Conservation (phyloP, 1,140 invertebrate species). For the Whitmania pigra region DNA sequence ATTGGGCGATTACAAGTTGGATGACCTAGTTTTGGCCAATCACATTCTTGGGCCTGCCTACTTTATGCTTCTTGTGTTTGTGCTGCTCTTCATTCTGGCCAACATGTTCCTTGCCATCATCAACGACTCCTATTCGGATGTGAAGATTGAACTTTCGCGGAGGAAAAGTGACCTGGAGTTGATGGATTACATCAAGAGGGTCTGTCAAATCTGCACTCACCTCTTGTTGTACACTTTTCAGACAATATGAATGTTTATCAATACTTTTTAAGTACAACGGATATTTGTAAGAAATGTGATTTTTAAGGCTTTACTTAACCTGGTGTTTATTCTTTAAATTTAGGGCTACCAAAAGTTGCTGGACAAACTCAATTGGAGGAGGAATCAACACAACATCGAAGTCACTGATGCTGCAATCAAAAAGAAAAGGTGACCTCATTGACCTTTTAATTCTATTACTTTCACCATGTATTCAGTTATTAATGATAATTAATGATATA, state of each 20-base stretch:
- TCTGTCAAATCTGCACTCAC: conserved; percentile 23
- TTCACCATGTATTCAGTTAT: too few relatives aligned
- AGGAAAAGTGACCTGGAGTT: conserved; percentile 56
- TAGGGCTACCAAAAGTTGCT: conserved; percentile 47
- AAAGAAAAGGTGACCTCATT: too few relatives aligned
- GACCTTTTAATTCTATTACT: too few relatives aligned
- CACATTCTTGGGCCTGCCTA: conserved; percentile 61
- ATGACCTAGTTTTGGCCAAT: conserved; percentile 57
- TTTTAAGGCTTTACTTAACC: neutral
- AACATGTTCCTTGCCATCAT: conserved; percentile 77
- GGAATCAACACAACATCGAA: conserved; percentile 38
- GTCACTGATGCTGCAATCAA: too few relatives aligned
- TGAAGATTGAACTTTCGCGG: conserved; percentile 53
- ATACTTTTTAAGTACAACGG: too few relatives aligned
- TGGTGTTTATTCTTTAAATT: neutral
- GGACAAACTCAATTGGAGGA: conserved; percentile 44
- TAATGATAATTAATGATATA: too few relatives aligned
- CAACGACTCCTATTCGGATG: conserved; percentile 53
- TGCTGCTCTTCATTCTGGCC: conserved; percentile 67
- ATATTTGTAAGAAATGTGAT: too few relatives aligned
- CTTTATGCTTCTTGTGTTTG: conserved; percentile 64
- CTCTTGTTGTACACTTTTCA: too few relatives aligned
- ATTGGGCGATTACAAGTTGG: conserved; percentile 66
- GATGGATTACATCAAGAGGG: conserved; percentile 50
- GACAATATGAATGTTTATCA: too few relatives aligned